phyloP scores from a whole-genome alignment of 1,140 invertebrate species.

The Rhopalosiphum padi region DNA sequence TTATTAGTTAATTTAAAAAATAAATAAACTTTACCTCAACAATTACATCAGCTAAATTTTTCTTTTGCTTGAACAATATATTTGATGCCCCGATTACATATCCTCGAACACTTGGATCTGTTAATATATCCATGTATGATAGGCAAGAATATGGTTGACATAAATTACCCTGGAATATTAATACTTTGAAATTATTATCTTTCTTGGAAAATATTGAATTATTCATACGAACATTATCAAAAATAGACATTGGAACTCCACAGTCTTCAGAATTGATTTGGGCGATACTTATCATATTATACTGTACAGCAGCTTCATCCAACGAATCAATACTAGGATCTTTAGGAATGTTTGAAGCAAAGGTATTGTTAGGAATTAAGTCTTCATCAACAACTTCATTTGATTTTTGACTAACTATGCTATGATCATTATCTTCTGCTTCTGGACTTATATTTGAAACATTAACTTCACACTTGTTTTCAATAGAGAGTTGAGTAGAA shows the following conservation, averaged over 20 bases:
- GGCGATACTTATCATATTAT: conserved; percentile 65
- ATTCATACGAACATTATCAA: conserved; percentile 73
- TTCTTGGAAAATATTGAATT: conserved; percentile 59
- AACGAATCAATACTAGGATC: conserved; percentile 71
- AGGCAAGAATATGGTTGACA: conserved; percentile 96
- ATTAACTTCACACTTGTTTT: background rate
- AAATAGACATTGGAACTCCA: conserved; percentile 87
- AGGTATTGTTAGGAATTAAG: background rate
- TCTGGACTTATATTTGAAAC: background rate
- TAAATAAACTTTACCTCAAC: conserved; percentile 74
- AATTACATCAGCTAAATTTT: conserved; percentile 89
- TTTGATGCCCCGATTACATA: conserved; percentile 97
- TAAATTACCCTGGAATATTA: conserved; percentile 77
- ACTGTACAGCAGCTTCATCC: conserved; percentile 67
- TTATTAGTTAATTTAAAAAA: background rate
- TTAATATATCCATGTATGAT: conserved; percentile 91
- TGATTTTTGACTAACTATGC: conserved; percentile 24
- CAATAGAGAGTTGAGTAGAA: background rate
- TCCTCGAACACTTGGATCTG: conserved; percentile 85
- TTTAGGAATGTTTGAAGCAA: conserved; percentile 64
- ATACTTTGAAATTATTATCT: conserved; percentile 34
- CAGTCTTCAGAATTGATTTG: conserved; percentile 67
- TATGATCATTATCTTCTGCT: background rate
- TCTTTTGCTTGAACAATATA: conserved; percentile 94
- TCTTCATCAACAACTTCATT: conserved; percentile 48